phyloP scores from a whole-genome alignment of 2,888 invertebrate species.

The Malthinus flaveolus region DNA sequence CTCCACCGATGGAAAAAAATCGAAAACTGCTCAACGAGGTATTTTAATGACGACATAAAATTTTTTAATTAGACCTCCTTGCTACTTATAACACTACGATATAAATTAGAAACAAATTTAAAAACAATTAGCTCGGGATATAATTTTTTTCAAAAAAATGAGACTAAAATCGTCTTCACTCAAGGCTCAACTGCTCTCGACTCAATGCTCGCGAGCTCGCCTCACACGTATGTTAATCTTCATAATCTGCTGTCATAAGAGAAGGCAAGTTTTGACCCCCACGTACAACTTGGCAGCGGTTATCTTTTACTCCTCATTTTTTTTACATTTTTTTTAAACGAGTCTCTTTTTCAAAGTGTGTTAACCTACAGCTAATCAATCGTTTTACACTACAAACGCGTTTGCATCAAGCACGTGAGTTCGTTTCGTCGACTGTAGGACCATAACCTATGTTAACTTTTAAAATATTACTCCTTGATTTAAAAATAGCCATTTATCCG shows the following conservation, averaged over 20 bases:
- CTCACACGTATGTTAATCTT: neutral
- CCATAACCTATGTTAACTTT: conserved; percentile 50
- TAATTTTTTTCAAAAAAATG: neutral
- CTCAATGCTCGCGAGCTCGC: too few species aligned
- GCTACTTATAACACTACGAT: neutral
- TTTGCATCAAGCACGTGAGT: conserved; percentile 12
- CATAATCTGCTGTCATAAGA: conserved; percentile 2
- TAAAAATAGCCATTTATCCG: conserved; percentile 48
- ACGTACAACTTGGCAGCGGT: conserved; percentile 41
- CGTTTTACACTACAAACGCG: conserved; percentile 9
- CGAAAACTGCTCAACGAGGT: neutral
- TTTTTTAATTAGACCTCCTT: neutral
- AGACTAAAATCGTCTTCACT: neutral
- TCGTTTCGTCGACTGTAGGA: conserved; percentile 42
- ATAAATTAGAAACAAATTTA: neutral
- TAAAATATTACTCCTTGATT: conserved; percentile 44
- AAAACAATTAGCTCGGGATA: neutral
- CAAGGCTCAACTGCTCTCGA: too few species aligned
- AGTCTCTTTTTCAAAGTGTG: conserved; percentile 55
- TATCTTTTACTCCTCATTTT: conserved; percentile 37
- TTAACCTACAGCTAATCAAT: conserved; percentile 49
- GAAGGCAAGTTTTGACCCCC: conserved; percentile 39
- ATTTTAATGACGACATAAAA: conserved; percentile 17
- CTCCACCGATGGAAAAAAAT: conserved; percentile 8
- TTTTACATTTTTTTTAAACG: conserved; percentile 52